Conservation (phyloP, 2,888 invertebrate species). For the Catocala fraxini region DNA sequence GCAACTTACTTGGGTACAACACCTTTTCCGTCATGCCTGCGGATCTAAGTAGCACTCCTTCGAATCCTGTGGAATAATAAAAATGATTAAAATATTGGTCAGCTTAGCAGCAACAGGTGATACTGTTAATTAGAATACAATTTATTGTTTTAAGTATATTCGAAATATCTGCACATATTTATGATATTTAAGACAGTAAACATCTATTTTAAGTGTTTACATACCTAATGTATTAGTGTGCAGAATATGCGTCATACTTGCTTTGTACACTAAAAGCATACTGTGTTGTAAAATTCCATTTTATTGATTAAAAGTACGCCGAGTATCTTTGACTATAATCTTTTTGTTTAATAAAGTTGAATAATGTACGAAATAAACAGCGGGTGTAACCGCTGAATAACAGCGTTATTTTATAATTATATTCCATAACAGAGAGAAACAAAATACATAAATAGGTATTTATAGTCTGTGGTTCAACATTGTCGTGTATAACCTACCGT, state of each 20-base stretch:
- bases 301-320: constrained; percentile 12
- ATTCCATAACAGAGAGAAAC: no score
- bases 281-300: constrained; percentile 41
- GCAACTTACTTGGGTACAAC: constrained; percentile 92
- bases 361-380: no score
- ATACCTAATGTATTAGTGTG: constrained; percentile 16
- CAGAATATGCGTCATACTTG: constrained; percentile 42
- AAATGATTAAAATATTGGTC: background rate
- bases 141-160: no score
- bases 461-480: constrained; percentile 11
- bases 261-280: constrained; percentile 29
- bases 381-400: no score
- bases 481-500: constrained; percentile 20
- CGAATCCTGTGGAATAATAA: constrained; percentile 83
- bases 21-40: constrained; percentile 94
- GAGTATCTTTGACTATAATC: no score
- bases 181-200: constrained; percentile 14
- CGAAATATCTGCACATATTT: constrained; percentile 1
- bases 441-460: no score
- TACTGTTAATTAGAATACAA: background rate
- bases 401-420: no score
- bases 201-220: constrained; percentile 11
- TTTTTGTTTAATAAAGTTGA: no score
- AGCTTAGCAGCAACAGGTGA: background rate
- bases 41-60: constrained; percentile 87